Evolutionary conservation across 92 coral and sea anemone species (phyloP).

Genomic region (Epizoanthus fatuus): DNA sequence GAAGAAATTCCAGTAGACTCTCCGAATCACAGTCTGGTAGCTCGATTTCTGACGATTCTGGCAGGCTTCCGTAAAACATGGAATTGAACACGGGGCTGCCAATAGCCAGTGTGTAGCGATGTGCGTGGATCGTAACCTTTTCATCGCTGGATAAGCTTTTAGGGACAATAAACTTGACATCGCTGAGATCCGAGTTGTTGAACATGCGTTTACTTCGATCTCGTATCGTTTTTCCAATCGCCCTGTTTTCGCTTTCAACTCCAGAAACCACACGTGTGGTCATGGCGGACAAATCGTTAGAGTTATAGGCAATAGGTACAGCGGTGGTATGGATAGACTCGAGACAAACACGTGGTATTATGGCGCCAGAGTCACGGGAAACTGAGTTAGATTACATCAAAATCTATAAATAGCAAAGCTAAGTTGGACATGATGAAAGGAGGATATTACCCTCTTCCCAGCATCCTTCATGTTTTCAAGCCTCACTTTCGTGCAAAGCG

Average conservation of each 20-base stretch:
- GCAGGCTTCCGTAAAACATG: conserved; percentile 41
- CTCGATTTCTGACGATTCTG: conserved; percentile 24
- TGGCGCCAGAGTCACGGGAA: too few relatives aligned
- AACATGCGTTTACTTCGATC: background rate
- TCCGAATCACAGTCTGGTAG: conserved; percentile 43
- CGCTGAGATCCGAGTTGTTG: background rate
- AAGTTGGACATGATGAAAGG: background rate
- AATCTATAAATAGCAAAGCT: too few relatives aligned
- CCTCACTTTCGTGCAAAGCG: conserved; percentile 6
- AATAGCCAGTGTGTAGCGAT: conserved; percentile 41
- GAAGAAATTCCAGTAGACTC: conserved; percentile 31
- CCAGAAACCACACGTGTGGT: too few relatives aligned
- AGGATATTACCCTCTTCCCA: conserved; percentile 25
- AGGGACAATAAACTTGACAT: background rate
- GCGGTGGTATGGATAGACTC: too few relatives aligned
- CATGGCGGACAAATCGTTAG: too few relatives aligned
- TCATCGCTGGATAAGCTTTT: background rate
- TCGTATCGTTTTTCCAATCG: too few relatives aligned
- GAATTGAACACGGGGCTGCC: conserved; percentile 49
- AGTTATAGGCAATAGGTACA: too few relatives aligned
- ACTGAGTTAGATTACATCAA: too few relatives aligned
- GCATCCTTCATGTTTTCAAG: background rate
- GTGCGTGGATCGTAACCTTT: background rate
- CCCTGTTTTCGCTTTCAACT: too few relatives aligned
- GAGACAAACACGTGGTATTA: too few relatives aligned